Conservation (phyloP, 2,797 vertebrate genomes). For the Myiotriccus ornatus region DNA sequence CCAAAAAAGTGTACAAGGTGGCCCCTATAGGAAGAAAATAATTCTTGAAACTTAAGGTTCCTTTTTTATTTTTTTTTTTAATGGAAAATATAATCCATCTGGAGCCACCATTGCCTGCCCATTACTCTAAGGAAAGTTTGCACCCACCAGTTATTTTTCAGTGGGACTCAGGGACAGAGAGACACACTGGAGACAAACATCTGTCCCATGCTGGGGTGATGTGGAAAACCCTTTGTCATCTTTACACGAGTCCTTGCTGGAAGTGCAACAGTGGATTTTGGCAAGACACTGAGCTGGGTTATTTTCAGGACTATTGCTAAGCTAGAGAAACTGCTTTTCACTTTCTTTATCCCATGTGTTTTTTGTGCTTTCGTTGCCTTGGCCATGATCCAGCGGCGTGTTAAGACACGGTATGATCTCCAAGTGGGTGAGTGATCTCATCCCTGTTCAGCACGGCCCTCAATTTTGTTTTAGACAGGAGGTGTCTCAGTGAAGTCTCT, state of each 20-base stretch:
- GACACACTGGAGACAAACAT: neutral
- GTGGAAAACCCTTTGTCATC: neutral
- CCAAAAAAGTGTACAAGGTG: conserved; percentile 47
- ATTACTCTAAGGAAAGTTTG: neutral
- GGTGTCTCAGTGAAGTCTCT: neutral
- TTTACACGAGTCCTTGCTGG: neutral
- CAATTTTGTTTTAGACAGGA: neutral
- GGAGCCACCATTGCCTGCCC: neutral
- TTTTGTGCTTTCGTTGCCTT: neutral
- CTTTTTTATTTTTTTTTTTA: neutral
- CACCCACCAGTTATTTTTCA: neutral
- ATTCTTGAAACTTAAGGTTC: neutral
- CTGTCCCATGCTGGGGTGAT: neutral
- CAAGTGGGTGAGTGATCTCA: neutral
- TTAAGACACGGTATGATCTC: neutral
- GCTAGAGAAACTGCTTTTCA: neutral
- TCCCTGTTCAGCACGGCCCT: neutral
- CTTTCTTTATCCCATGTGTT: neutral
- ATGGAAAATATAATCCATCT: neutral
- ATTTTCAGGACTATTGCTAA: neutral
- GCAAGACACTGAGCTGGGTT: neutral
- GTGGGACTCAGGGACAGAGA: neutral
- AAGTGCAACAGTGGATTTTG: neutral
- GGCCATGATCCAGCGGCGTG: neutral
- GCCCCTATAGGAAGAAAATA: conserved; percentile 51